A percentile compares a stretch with the other conserved stretches of the same genome.
Conservation (phyloP, 2,113 vertebrate genomes). For the Larimichthys crocea region DNA sequence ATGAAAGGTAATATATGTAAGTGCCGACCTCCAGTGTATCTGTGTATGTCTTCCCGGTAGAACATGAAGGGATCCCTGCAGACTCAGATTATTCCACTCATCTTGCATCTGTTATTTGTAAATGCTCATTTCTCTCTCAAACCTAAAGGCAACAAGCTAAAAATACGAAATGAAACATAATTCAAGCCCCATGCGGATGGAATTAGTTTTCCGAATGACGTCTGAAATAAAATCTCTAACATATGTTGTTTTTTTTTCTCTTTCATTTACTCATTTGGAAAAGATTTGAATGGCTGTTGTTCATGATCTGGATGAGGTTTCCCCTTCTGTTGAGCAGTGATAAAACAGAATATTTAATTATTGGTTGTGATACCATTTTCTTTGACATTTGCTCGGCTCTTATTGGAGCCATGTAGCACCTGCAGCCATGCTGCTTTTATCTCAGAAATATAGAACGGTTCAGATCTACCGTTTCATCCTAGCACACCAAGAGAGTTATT, state of each 20-base stretch:
- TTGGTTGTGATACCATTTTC: neutral
- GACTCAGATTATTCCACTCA: slow-evolving; percentile 32
- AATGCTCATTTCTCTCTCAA: slow-evolving; percentile 3
- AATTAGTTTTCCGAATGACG: slow-evolving; percentile 12
- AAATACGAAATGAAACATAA: slow-evolving; percentile 1
- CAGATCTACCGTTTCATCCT: neutral
- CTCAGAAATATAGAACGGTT: neutral
- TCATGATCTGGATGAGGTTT: slow-evolving; percentile 7
- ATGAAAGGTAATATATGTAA: slow-evolving; percentile 4
- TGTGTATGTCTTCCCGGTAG: slow-evolving; percentile 19
- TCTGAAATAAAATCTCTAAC: slow-evolving; percentile 18
- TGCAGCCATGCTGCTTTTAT: slow-evolving; percentile 22
- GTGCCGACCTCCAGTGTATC: neutral
- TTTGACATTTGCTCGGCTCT: slow-evolving; percentile 17
- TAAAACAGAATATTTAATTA: slow-evolving; percentile 2
- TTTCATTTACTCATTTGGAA: slow-evolving; percentile 5
- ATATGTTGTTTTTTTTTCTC: slow-evolving; percentile 18
- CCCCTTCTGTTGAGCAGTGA: slow-evolving; percentile 14
- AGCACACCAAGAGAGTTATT: slow-evolving; percentile 3
- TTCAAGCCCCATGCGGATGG: slow-evolving; percentile 5
- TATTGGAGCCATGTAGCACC: neutral
- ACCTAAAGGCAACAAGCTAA: slow-evolving; percentile 12
- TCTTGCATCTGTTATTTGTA: slow-evolving; percentile 51
- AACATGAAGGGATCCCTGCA: slow-evolving; percentile 25
- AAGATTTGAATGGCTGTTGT: slow-evolving; percentile 6